Base-by-base conservation (phyloP, 2,113 vertebrate species). In the Poeciliopsis retropinna region DNA sequence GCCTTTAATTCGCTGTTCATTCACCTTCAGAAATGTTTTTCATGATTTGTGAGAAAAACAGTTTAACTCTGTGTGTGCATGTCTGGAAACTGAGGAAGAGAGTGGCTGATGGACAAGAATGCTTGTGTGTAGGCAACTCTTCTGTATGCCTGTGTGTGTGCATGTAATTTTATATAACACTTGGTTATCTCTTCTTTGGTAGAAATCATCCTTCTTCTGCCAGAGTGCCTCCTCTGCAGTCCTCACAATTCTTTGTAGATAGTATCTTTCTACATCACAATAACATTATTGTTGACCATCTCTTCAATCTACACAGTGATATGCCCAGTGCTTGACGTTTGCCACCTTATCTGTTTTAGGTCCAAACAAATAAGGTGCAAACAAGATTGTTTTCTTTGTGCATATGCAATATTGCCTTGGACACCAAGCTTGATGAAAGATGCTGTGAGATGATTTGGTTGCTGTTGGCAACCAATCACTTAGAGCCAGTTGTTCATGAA, bases 81-180 rank as follows among this genome's bases (percentile, higher is more conserved):
- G 31, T 64, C 15, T 32, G 34, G 31, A 73, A 34, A 31, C 12
- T 41, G 64, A 76, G 37, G 7, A 71, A 68, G 29, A 70, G 25
- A 60, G 30, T 61, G 65, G 72, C 2, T 2, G 28, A 30, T 54
- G 51, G 14, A 41, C 25, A 80, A 60, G 54, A 72, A 63, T 79
- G 64, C 75, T 74, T 72, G 72, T 67, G 77, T 60, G 83, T 88
- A 71, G 82, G 87, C 78, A 70, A 73, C 11, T 5, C 65, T 57
- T 64, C 17, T 61, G 29, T 51, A 68, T 27, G 44, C 10, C 10
- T 73, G 70, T 57, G 65, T 27, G 39, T 60, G 39, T 65, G 31
- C 15, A 29, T 60, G 39, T 63, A 39, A 64, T 70, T 87, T 89
- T 85, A 88, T 87, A 65, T 87, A 89, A 88, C 79, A 79, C 64